Percentiles rank a stretch among this genome's conserved stretches.
Conservation (phyloP, 92 coral and sea anemone species). For the Palythoa heliodiscus region DNA sequence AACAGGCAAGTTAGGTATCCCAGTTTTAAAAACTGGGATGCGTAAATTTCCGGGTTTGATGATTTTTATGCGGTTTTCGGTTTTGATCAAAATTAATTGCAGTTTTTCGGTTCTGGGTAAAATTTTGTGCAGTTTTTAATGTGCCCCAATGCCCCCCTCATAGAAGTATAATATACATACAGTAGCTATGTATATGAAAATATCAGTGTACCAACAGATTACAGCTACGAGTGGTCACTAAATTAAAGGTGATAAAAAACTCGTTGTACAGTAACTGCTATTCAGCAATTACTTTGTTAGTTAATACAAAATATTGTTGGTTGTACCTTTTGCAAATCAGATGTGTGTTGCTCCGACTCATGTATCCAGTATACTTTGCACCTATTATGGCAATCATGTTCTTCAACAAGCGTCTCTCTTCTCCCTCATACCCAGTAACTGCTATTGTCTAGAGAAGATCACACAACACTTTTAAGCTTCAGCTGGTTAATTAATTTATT, state of each 20-base stretch:
- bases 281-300: neutral
- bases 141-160: too few species aligned
- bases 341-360: slow-evolving; percentile 83
- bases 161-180: too few species aligned
- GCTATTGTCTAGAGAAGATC: slow-evolving; percentile 65
- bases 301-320: neutral
- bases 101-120: too few species aligned
- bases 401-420: slow-evolving; percentile 68
- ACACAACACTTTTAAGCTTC: too few species aligned
- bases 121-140: too few species aligned
- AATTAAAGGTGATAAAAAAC: too few species aligned
- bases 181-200: neutral
- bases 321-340: slow-evolving; percentile 83
- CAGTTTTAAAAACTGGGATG: too few species aligned
- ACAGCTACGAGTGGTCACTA: too few species aligned
- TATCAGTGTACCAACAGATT: neutral
- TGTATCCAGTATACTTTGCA: slow-evolving; percentile 84
- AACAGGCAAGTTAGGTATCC: too few species aligned
- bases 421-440: slow-evolving; percentile 86
- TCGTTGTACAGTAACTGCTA: neutral
- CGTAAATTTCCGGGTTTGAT: too few species aligned
- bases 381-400: slow-evolving; percentile 89
- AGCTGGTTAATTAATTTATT: neutral
- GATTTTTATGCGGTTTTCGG: too few species aligned
- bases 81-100: too few species aligned